phyloP scores from a whole-genome alignment of 2,888 invertebrate genomes.

The Drosophila nr. fundita region DNA sequence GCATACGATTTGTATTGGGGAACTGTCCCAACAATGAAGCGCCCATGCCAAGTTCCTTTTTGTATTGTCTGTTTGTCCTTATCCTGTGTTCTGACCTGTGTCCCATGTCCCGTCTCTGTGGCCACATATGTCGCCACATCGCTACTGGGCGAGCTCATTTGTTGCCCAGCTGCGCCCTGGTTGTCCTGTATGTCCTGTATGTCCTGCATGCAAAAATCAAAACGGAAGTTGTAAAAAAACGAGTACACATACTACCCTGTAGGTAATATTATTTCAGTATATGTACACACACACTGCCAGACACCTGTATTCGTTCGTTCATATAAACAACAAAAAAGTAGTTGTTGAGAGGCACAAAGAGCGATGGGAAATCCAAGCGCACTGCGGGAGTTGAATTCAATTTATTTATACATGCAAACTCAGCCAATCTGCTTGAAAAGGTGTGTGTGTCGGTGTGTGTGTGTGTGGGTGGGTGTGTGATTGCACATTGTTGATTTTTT shows the following conservation, averaged over 20 bases:
- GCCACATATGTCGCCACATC: constrained; percentile 75
- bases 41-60: not conserved
- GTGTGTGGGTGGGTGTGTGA: constrained; percentile 34
- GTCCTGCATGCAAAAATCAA: constrained; percentile 57
- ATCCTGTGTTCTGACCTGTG: constrained; percentile 1
- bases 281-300: constrained; percentile 3
- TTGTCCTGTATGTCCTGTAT: constrained; percentile 8
- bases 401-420: constrained; percentile 53
- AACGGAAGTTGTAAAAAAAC: constrained; percentile 70
- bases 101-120: constrained; percentile 62
- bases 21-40: constrained; percentile 7
- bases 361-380: constrained; percentile 49
- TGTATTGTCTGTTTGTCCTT: constrained; percentile 18
- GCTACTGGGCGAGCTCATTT: constrained; percentile 69
- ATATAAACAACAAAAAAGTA: constrained; percentile 28
- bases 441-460: constrained; percentile 12
- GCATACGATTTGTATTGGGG: not conserved
- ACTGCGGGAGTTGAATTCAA: constrained; percentile 44
- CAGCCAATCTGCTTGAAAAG: constrained; percentile 13
- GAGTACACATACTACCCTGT: constrained; percentile 52
- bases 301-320: constrained; percentile 5
- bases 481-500: constrained; percentile 74
- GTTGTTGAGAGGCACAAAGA: constrained; percentile 42
- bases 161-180: constrained; percentile 56
- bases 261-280: constrained; percentile 25